Conservation (phyloP, 92 coral and sea anemone genomes). For the Actinernus sp. region DNA sequence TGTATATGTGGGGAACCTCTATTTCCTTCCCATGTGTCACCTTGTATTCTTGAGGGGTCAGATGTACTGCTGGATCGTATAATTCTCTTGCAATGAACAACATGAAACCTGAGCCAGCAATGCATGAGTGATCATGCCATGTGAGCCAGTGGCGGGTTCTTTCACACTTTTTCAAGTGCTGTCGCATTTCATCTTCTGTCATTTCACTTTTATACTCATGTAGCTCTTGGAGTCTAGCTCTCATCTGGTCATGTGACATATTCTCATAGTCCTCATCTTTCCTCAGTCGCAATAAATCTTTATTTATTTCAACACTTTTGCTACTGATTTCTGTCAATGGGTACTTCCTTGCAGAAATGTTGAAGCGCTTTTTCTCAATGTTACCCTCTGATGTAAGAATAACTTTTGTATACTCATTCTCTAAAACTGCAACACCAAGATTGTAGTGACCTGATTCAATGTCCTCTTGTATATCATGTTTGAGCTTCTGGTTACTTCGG, state of each 20-base stretch:
- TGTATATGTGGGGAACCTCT: constrained; percentile 17
- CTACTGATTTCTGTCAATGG: constrained; percentile 11
- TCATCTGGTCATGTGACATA: neutral
- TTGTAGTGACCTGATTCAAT: constrained; percentile 3
- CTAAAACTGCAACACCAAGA: too few species aligned
- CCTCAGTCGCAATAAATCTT: neutral
- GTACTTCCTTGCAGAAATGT: constrained; percentile 15
- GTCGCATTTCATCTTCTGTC: constrained; percentile 1
- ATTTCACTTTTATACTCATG: neutral
- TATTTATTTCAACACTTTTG: constrained; percentile 1
- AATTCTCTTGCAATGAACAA: constrained; percentile 21
- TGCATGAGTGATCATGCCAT: constrained; percentile 37
- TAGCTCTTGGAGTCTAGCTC: neutral
- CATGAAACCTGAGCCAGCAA: constrained; percentile 24
- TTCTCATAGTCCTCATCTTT: constrained; percentile 12
- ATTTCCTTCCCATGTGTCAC: neutral
- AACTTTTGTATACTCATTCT: too few species aligned
- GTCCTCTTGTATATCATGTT: neutral
- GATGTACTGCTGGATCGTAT: constrained; percentile 33
- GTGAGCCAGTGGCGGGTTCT: constrained; percentile 10
- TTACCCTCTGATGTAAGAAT: constrained; percentile 29
- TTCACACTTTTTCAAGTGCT: neutral
- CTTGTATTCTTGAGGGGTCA: neutral
- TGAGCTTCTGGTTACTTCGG: constrained; percentile 6
- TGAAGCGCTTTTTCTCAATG: neutral